Percentiles rank a stretch among this genome's conserved stretches.
Evolutionary conservation across 1,140 invertebrate species (phyloP).

Genomic region (Linepithema humile): DNA sequence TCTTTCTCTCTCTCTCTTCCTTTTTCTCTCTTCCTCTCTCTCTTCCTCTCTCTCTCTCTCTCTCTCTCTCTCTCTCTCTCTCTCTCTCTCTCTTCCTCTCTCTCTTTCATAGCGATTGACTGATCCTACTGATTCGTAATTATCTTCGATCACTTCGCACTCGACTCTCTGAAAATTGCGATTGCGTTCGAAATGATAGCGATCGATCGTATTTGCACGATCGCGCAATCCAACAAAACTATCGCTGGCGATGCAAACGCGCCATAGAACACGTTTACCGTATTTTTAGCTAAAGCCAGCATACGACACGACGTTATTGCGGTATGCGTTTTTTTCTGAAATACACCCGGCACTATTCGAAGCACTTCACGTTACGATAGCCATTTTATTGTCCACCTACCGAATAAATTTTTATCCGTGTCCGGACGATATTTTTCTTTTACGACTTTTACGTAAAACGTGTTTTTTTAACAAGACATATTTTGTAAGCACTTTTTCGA

Average conservation of each 20-base stretch:
- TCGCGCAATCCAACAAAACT: slow-evolving; percentile 4
- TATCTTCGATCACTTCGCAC: slow-evolving; percentile 20
- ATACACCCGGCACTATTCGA: slow-evolving; percentile 32
- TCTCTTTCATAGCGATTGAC: neutral
- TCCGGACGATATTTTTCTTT: slow-evolving; percentile 39
- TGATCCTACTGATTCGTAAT: slow-evolving; percentile 32
- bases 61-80: neutral
- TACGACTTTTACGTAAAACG: slow-evolving; percentile 19
- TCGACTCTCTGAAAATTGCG: slow-evolving; percentile 33
- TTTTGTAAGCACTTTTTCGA: neutral
- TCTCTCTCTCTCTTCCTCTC: neutral
- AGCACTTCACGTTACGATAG: slow-evolving; percentile 30
- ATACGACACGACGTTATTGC: neutral
- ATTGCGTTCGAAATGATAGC: slow-evolving; percentile 6
- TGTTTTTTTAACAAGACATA: neutral
- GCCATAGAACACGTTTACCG: slow-evolving; percentile 33
- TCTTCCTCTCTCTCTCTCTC: neutral
- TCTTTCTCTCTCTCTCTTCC: neutral
- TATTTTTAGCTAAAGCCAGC: slow-evolving; percentile 48
- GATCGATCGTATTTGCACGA: slow-evolving; percentile 22
- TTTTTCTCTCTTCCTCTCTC: neutral
- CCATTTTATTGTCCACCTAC: slow-evolving; percentile 27
- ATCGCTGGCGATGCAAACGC: neutral
- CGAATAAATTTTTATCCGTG: slow-evolving; percentile 30
- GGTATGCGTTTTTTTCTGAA: neutral